Evolutionary conservation across 1,140 invertebrate species (phyloP).

Genomic region (Propsilocerus akamusi): DNA sequence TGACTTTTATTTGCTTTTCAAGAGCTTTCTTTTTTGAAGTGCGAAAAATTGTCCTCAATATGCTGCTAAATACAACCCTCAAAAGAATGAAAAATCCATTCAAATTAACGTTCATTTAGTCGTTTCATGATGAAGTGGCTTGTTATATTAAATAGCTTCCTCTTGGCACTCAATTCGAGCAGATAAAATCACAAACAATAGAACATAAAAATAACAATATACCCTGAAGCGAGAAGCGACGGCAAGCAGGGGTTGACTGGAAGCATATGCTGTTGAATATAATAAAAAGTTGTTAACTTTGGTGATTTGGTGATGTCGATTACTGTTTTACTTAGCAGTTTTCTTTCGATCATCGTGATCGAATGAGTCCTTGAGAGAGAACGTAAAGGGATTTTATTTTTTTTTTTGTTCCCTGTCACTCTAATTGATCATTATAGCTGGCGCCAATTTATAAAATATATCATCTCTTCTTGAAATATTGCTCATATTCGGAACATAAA

Average conservation of each 20-base stretch:
- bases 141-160: constrained; percentile 3
- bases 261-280: neutral
- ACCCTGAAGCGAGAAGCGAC: neutral
- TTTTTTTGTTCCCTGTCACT: too few relatives aligned
- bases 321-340: neutral
- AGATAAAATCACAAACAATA: neutral
- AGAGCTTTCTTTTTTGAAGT: neutral
- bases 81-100: neutral
- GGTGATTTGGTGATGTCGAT: too few relatives aligned
- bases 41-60: neutral
- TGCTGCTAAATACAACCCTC: neutral
- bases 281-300: too few relatives aligned
- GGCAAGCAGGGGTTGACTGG: neutral
- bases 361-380: neutral
- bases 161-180: neutral
- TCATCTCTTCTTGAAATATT: neutral
- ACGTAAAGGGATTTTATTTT: too few relatives aligned
- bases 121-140: neutral
- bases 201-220: too few relatives aligned
- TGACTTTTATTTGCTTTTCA: neutral
- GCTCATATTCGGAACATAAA: neutral
- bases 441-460: neutral
- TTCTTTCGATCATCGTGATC: neutral
- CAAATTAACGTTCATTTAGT: neutral
- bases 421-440: neutral